Conservation (phyloP, 2,888 invertebrate species). For the Tetragonisca angustula region DNA sequence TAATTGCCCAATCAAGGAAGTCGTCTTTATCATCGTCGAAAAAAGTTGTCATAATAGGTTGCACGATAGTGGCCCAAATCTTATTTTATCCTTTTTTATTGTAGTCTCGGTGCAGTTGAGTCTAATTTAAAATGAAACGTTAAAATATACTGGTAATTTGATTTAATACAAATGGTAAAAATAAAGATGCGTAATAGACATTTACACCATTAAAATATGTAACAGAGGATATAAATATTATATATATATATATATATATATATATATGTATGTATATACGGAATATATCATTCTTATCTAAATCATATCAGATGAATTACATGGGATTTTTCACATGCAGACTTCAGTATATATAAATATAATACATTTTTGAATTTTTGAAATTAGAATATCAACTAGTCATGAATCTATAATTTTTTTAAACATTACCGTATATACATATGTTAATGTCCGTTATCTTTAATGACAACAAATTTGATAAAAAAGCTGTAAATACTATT, state of each 20-base stretch:
- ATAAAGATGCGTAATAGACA: not conserved
- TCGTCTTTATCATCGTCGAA: constrained; percentile 46
- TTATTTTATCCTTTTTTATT: constrained; percentile 35
- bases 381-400: constrained; percentile 32
- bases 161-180: not conserved
- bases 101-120: constrained; percentile 27
- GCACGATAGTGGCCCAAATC: constrained; percentile 35
- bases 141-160: constrained; percentile 27
- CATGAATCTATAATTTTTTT: constrained; percentile 16
- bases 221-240: constrained; percentile 13
- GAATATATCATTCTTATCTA: constrained; percentile 54
- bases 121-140: constrained; percentile 45
- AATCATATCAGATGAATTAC: constrained; percentile 29
- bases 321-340: constrained; percentile 22
- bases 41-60: constrained; percentile 24
- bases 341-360: constrained; percentile 34
- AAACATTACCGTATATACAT: constrained; percentile 44
- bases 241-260: constrained; percentile 12
- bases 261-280: constrained; percentile 17
- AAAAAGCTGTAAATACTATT: constrained; percentile 40
- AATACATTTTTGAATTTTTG: constrained; percentile 12
- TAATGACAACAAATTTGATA: constrained; percentile 39
- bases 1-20: constrained; percentile 41
- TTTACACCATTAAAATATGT: constrained; percentile 4
- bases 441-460: constrained; percentile 45